Base-by-base conservation (phyloP, 30 jellyfish, hydroid and myxozoan genomes). In the Aurelia sp. region DNA sequence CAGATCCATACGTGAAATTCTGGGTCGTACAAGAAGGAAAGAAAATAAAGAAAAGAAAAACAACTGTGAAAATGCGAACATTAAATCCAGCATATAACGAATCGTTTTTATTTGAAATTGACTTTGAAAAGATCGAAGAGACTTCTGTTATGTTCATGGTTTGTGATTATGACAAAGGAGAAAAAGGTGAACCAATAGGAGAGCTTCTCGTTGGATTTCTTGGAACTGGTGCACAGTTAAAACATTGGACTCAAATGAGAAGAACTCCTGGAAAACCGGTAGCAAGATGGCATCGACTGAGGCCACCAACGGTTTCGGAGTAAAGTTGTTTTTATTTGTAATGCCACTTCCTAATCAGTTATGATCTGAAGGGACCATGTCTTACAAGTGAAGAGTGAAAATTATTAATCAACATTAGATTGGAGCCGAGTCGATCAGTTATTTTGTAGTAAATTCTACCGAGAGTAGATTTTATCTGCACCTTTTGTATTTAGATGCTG, bases 151-250 rank as follows among this genome's bases (percentile, higher is more conserved):
- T 94, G 87, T 90, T 94, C 48, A 57, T 89, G 2, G 96, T 94
- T 22, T 95, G 97, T 60, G 99, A 94, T 82, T 94, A 94, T 62
- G 99, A 94, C 82, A 94, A 94, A 50, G 99, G 99, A 15, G 97
- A 94, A 61, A 85, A 92, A n/a, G 99, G 99, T 2, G 99, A 94
- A 73, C 97, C 99, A 48, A 94, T 94, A 20, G 99, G 99, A 9
- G 97, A 94, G 82, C 86, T 85, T 16, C 80, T 94, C 20, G 74
- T 94, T 10, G 99, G 99, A 16, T 81, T 76, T 40, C 89, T 92
- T 19, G 98, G 98, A 27, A 72, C 92, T 4, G 99, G 99, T 3
- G 85, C 90, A 30, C 97, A 88, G 65, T 41, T 70, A 3, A 81
- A 89, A 27, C 99, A 94, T 35, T 94, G 99, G 99, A 88, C 94